Evolutionary conservation across 2,888 invertebrate species (phyloP).

Genomic region (Zelleria hepariella): DNA sequence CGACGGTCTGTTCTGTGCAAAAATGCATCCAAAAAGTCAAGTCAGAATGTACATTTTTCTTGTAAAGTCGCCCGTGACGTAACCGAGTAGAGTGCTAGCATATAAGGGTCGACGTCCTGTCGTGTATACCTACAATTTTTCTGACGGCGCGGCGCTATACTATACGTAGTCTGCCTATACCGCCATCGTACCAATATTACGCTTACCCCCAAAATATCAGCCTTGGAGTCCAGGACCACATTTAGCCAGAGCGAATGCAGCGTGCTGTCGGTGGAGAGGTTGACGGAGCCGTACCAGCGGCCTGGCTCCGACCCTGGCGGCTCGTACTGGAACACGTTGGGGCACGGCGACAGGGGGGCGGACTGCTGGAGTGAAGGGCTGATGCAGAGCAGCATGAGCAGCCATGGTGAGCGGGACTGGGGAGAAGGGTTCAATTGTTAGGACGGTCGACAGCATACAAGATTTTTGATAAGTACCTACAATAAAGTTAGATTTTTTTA

Average conservation of each 20-base stretch:
- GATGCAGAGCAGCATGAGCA: slow-evolving; percentile 28
- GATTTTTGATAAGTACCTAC: no score
- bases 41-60: no score
- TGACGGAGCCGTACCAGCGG: slow-evolving; percentile 74
- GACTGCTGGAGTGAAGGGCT: slow-evolving; percentile 37
- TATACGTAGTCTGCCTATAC: neutral
- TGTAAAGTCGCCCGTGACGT: no score
- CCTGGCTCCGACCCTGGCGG: slow-evolving; percentile 65
- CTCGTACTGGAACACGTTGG: slow-evolving; percentile 73
- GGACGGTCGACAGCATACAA: no score
- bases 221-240: slow-evolving; percentile 69
- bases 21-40: no score
- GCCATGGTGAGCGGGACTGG: slow-evolving; percentile 28
- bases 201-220: slow-evolving; percentile 74
- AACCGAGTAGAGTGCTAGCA: no score
- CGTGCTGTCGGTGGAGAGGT: slow-evolving; percentile 67
- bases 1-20: no score
- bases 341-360: slow-evolving; percentile 68
- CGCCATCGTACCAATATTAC: neutral
- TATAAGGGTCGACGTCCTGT: no score
- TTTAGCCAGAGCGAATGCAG: slow-evolving; percentile 74
- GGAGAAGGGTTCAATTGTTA: no score
- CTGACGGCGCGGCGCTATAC: no score
- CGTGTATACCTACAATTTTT: no score
- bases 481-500: no score